Evolutionary conservation across 2,113 vertebrate genomes (phyloP), one percentile per base, ranked within the genome.

Genomic region (Salvelinus alpinus): DNA sequence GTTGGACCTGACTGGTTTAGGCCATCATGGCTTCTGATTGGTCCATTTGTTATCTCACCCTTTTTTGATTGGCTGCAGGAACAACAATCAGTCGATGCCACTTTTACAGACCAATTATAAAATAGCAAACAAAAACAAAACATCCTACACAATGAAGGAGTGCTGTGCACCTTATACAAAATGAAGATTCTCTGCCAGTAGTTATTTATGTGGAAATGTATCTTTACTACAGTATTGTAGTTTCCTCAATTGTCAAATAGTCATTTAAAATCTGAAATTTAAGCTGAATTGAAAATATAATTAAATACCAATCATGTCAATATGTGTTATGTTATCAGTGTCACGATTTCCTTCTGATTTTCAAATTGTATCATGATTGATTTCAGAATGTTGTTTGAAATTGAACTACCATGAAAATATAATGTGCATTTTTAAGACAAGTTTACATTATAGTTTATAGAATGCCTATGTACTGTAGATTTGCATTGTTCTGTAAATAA

Each of bases 401-500:
- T 25, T 20, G 22, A 67, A 67, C 54, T 44, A 62, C 1, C 51
- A 80, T 84, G 7, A 60, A 77, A 85, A 84, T 75, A 14, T 47
- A 76, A 31, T 73, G 29, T 82, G 73, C 75, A 71, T 83, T 86
- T 88, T 84, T 29, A 7, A 67, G 71, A 65, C 65, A 73, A 81
- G 75, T 78, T 68, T 20, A 44, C 8, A 3, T 76, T 81, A 81
- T 89, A 87, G 83, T 86, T 91, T 82, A 77, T 88, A 88, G 86
- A 77, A 77, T 69, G 60, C 62, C 70, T 82, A 74, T 83, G 66
- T 86, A 78, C 59, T 86, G 83, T 82, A 82, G 82, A 85, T 84
- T 85, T 76, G 80, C 73, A 82, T 85, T 86, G 75, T 86, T 70
- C 64, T 91, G 82, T 90, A 90, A 91, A 91, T 93, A 93, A 93